Evolutionary conservation across 2,113 vertebrate genomes (phyloP).

Genomic region (Melanotaenia duboulayi): DNA sequence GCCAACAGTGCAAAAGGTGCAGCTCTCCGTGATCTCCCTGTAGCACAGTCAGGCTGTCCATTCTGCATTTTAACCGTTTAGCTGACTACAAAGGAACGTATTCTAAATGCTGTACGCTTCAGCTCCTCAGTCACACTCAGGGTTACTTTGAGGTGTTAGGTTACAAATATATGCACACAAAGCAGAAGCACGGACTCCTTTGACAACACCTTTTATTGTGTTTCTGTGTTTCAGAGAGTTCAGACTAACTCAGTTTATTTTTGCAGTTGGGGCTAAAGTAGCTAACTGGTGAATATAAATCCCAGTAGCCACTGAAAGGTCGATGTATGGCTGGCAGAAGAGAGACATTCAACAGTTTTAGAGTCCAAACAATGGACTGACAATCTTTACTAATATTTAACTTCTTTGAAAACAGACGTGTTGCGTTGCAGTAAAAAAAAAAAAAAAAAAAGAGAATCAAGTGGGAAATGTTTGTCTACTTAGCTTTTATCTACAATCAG

Average conservation of each 20-base stretch:
- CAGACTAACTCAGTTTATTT: slow-evolving; percentile 29
- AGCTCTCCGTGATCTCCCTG: slow-evolving; percentile 31
- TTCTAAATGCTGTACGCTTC: background rate
- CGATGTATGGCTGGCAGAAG: slow-evolving; percentile 8
- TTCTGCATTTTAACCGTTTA: slow-evolving; percentile 27
- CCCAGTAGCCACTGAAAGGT: slow-evolving; percentile 13
- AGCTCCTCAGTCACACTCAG: slow-evolving; percentile 8
- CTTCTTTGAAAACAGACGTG: slow-evolving; percentile 1
- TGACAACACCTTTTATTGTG: slow-evolving; percentile 1
- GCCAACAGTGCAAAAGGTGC: slow-evolving; percentile 53
- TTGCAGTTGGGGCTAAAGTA: slow-evolving; percentile 11
- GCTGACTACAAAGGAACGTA: slow-evolving; percentile 20
- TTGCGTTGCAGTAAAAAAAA: background rate
- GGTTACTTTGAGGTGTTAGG: background rate
- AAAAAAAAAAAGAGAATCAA: slow-evolving; percentile 12
- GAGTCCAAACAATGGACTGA: slow-evolving; percentile 59
- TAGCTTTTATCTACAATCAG: background rate
- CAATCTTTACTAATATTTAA: slow-evolving; percentile 18
- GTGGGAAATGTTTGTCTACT: background rate
- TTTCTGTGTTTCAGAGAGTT: slow-evolving; percentile 26
- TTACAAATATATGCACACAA: slow-evolving; percentile 1
- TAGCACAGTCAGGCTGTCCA: slow-evolving; percentile 4
- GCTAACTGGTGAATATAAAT: slow-evolving; percentile 37
- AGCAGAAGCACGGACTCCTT: background rate
- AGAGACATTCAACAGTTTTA: background rate